Percentiles rank a stretch among this genome's conserved stretches.
Conservation (phyloP, 1,140 invertebrate genomes). For the Ladona fulva region DNA sequence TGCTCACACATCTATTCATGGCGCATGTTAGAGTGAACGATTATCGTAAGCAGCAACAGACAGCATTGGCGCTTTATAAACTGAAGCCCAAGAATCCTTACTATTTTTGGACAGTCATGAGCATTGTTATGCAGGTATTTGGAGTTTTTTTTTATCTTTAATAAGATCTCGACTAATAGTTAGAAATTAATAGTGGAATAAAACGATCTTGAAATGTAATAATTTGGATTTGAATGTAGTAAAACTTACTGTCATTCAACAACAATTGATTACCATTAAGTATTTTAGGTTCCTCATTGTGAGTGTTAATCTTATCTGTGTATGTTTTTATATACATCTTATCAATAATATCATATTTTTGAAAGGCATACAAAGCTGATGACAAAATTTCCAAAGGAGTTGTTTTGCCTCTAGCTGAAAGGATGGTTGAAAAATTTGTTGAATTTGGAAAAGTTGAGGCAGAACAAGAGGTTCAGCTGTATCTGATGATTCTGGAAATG, state of each 20-base stretch:
- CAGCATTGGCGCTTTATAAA: slow-evolving; percentile 83
- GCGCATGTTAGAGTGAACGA: slow-evolving; percentile 83
- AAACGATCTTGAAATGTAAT: too few relatives aligned
- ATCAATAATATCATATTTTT: too few relatives aligned
- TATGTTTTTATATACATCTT: too few relatives aligned
- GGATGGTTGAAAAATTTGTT: slow-evolving; percentile 75
- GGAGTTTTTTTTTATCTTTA: too few relatives aligned
- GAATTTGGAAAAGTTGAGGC: slow-evolving; percentile 83
- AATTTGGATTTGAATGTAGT: too few relatives aligned
- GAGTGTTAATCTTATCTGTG: too few relatives aligned
- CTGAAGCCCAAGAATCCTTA: slow-evolving; percentile 89
- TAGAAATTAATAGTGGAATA: too few relatives aligned
- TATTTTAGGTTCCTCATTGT: too few relatives aligned
- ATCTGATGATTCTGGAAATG: slow-evolving; percentile 81
- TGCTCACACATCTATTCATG: slow-evolving; percentile 90
- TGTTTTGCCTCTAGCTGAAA: slow-evolving; percentile 31
- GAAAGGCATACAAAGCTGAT: slow-evolving; percentile 30
- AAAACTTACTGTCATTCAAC: too few relatives aligned
- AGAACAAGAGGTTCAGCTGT: slow-evolving; percentile 86
- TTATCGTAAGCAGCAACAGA: slow-evolving; percentile 83
- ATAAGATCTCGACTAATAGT: too few relatives aligned
- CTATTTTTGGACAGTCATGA: slow-evolving; percentile 97
- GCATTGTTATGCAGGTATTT: slow-evolving; percentile 79
- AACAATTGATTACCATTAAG: too few relatives aligned
- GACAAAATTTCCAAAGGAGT: slow-evolving; percentile 29